Evolutionary conservation across 2,113 vertebrate genomes (phyloP), one percentile per base, ranked within the genome.

Genomic region (Ictalurus furcatus): DNA sequence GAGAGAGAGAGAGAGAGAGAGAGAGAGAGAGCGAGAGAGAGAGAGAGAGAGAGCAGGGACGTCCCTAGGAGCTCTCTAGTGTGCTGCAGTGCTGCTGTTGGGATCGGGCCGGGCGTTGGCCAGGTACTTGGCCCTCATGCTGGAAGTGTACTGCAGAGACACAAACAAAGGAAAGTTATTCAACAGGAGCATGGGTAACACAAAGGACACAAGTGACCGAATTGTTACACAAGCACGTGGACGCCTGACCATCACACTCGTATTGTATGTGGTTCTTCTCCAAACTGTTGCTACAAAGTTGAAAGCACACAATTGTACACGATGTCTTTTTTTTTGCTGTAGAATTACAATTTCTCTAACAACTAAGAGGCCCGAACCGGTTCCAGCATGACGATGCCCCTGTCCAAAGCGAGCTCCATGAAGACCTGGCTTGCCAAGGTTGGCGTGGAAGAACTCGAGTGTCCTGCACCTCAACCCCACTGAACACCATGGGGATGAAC

Each of bases 41-140:
- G 14, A 56, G 74, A 74, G 74, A 48, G 40, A 79, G 76, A 52
- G 52, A 44, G 12, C 23, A 40, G 40, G 48, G 0, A 34, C 54
- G 25, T 52, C 48, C 85, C 11, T 83, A 8, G 17, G 86, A 48
- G 89, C 61, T 52, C 87, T 94, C 94, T 96, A 97, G 92, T 97
- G 96, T 83, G 96, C 88, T 0, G 93, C 87, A 23, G 94, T 59
- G 87, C 82, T 90, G 73, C 95, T 95, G 94, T 95, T 96, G 93
- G 97, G 95, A 92, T 97, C 96, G 25, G 97, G 96, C 89, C 96
- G 97, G 95, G 97, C 97, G 93, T 97, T 98, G 94, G 98, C 98
- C 94, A 99, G 97, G 96, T 99, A 99, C 96, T 99, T 99, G 83
- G 97, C 98, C 95, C 98, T 97, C 98, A 99, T 99, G 97, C 98